Evolutionary conservation across 2,797 vertebrate species (phyloP), one percentile per base, ranked within the genome.

Genomic region (Coregonus ussuriensis): DNA sequence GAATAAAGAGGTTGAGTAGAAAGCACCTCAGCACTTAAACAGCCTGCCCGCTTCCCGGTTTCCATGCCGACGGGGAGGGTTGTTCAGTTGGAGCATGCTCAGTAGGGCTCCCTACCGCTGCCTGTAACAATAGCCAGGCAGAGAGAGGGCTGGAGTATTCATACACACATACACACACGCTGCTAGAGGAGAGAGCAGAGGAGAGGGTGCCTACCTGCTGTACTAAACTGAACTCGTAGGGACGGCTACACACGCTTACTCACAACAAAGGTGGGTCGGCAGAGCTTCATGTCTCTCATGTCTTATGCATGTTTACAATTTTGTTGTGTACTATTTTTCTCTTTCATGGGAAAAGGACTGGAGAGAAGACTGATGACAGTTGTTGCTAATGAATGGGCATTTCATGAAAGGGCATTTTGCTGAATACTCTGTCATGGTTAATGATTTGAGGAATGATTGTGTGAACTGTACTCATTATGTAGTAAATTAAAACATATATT

Each of bases 61-160:
- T 82, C 94, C 89, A 93, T 93, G 90, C 87, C 92, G 88, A 94
- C 92, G 78, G 15, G 63, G 77, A 92, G 90, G 88, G 86, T 89
- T 88, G 89, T 90, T 86, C 86, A 86, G 80, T 80, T 66, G 86
- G 94, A 93, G 93, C 94, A 94, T 94, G 94, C 93, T 94, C 93
- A 93, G 93, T 94, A 73, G 79, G 87, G 81, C 91, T 84, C 82
- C 72, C 79, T 74, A 83, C 81, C 74, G 79, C 74, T 47, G 41
- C 41, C 88, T 86, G 88, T 91, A 93, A 95, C 93, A 94, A 94
- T 93, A 94, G 94, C 91, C 85, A 59, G 56, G 18, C 56, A 83
- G 86, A 25, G 88, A 92, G 91, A 90, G 87, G 87, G 80, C 51
- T 47, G 59, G 77, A 79, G 79, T 35, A 74, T 77, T 82, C 83